A percentile compares a stretch with the other conserved stretches of the same genome.
phyloP scores from a whole-genome alignment of 2,888 invertebrate species.

The Apodemia duryi region DNA sequence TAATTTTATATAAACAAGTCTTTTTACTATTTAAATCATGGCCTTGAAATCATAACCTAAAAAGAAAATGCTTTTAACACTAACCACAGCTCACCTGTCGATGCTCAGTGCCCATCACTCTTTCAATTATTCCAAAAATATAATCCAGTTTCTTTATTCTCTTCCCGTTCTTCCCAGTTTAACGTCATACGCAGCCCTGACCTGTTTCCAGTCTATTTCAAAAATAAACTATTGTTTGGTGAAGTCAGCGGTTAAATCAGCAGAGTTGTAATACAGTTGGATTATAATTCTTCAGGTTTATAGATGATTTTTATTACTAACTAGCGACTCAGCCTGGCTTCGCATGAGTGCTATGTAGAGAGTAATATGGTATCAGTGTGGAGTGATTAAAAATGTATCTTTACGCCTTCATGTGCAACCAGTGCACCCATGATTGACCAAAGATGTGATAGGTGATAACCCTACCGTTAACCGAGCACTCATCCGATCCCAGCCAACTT shows the following conservation, averaged over 20 bases:
- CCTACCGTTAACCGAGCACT: no score
- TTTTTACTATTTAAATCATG: background rate
- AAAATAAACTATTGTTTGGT: conserved; percentile 27
- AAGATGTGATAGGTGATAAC: no score
- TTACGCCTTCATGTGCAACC: no score
- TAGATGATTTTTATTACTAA: no score
- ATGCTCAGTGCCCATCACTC: background rate
- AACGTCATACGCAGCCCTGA: conserved; percentile 29
- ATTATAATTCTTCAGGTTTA: no score
- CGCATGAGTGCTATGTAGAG: no score
- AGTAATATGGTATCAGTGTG: no score
- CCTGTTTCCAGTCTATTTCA: conserved; percentile 29
- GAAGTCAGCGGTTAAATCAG: conserved; percentile 11
- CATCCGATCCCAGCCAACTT: no score
- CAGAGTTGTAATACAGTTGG: background rate
- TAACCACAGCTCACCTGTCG: background rate
- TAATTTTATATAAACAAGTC: no score
- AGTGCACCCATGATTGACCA: no score
- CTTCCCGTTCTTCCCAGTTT: background rate
- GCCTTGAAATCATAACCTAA: background rate
- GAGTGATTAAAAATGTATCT: no score
- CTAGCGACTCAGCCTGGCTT: no score
- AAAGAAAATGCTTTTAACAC: background rate
- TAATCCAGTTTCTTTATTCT: background rate
- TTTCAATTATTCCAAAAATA: conserved; percentile 7